Conservation (phyloP, 2,797 vertebrate species). For the Phrynocephalus vlangalii region DNA sequence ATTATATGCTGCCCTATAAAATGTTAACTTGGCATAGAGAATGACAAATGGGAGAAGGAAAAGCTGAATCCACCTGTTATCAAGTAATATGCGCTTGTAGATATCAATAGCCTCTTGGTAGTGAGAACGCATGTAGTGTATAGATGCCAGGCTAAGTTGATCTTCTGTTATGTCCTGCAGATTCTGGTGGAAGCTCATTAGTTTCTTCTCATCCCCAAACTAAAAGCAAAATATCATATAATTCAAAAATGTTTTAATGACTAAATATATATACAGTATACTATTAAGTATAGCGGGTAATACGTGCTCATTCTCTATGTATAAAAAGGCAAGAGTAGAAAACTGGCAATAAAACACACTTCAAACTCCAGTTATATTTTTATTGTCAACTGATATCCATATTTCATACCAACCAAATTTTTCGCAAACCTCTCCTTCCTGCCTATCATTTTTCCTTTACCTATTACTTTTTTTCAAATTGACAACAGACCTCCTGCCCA, state of each 20-base stretch:
- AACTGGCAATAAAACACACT: no score
- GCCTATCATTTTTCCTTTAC: neutral
- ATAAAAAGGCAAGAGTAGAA: no score
- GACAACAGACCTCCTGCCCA: neutral
- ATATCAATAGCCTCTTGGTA: conserved; percentile 99
- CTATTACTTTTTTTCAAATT: neutral
- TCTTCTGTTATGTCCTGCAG: conserved; percentile 96
- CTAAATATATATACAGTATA: neutral
- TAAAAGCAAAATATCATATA: conserved; percentile 69
- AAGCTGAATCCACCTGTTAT: conserved; percentile 85
- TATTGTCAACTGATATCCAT: no score
- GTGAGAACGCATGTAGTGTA: conserved; percentile 98
- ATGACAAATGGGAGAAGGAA: conserved; percentile 1
- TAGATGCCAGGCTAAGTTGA: conserved; percentile 96
- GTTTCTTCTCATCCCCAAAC: conserved; percentile 95
- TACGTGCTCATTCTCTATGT: neutral
- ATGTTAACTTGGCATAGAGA: conserved; percentile 27
- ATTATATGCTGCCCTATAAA: neutral
- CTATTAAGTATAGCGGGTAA: neutral
- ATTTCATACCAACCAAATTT: neutral
- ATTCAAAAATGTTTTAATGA: conserved; percentile 9
- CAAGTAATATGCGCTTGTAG: conserved; percentile 94
- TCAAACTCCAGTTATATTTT: no score
- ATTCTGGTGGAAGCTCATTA: conserved; percentile 98
- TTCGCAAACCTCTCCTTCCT: neutral